A percentile compares a stretch with the other conserved stretches of the same genome.
phyloP scores from a whole-genome alignment of 64 coral and sea anemone genomes.

The Trachythela sp. region DNA sequence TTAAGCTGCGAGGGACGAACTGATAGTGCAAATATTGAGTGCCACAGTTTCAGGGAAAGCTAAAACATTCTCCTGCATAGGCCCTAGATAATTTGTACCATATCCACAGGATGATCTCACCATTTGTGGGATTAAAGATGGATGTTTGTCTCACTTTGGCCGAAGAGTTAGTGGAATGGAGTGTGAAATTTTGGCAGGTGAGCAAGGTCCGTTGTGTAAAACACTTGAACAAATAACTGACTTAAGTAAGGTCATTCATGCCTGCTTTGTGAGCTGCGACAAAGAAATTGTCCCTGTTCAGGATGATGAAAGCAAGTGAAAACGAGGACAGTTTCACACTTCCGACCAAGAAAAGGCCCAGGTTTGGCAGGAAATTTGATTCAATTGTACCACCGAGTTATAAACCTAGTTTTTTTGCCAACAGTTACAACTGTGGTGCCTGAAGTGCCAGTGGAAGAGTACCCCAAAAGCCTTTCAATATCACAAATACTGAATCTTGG shows the following conservation, averaged over 20 bases:
- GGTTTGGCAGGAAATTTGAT: neutral
- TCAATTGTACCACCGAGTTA: neutral
- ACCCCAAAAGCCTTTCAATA: neutral
- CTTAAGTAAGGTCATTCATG: neutral
- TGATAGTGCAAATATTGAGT: neutral
- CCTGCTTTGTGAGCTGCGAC: neutral
- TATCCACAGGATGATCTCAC: conserved; percentile 12
- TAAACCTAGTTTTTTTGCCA: neutral
- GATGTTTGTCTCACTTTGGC: neutral
- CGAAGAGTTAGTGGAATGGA: neutral
- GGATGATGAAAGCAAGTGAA: neutral
- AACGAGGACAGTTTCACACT: neutral
- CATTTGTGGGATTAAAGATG: neutral
- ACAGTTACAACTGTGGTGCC: neutral
- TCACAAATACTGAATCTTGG: neutral
- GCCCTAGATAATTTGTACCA: neutral
- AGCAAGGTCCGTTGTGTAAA: neutral
- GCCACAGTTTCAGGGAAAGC: neutral
- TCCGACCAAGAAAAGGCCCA: neutral
- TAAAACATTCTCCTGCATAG: neutral
- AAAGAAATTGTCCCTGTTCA: neutral
- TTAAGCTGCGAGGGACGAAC: neutral
- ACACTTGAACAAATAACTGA: neutral
- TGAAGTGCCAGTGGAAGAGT: neutral
- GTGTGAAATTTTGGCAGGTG: neutral